Evolutionary conservation across 2,888 invertebrate species (phyloP), one percentile per base, ranked within the genome.

Genomic region (Pherbina coryleti): DNA sequence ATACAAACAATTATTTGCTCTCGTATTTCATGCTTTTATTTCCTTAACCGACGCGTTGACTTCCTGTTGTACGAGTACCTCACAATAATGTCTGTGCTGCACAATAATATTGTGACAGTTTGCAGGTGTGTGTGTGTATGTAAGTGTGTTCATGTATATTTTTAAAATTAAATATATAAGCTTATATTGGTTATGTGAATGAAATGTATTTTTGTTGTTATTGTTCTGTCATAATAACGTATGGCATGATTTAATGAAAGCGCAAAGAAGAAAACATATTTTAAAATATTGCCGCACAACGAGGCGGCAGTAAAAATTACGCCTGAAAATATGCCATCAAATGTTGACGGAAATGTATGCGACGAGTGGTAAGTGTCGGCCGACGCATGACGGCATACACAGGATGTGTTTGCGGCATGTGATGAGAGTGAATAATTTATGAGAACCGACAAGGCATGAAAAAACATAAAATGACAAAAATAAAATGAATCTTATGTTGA

Each of bases 241-340:
- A 31, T 64, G 17, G n/a, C 34, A 14, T 14, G 49, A 25, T 25
- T 69, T 25, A 69, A 69, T 49, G 49, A 67, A 44, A 49, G 25
- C 51, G 28, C 28, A 28, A 51, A 37, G 28, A 51, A 28, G 31
- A 28, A 69, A 69, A 28, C 51, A 28, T 28, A 69, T 69, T 69
- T 51, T 51, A 7, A 69, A 69, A 69, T 25, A 51, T 67, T 67
- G 44, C 22, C 67, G 49, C 28, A 69, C 22, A 28, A 53, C 28
- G 51, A 53, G 70, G 11, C 19, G 37, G 22, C 37, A 57, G 22
- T 44, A 44, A 67, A 67, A 49, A 67, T 73, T 37, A 55, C 49
- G 73, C 73, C 60, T 60, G 73, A 73, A 73, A 73, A 62, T 73
- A 73, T 73, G 73, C 62, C 44, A 74, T 25, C n/a, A 62, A 62